Base-by-base conservation (phyloP, 2,888 invertebrate genomes). In the Baccha elongata region DNA sequence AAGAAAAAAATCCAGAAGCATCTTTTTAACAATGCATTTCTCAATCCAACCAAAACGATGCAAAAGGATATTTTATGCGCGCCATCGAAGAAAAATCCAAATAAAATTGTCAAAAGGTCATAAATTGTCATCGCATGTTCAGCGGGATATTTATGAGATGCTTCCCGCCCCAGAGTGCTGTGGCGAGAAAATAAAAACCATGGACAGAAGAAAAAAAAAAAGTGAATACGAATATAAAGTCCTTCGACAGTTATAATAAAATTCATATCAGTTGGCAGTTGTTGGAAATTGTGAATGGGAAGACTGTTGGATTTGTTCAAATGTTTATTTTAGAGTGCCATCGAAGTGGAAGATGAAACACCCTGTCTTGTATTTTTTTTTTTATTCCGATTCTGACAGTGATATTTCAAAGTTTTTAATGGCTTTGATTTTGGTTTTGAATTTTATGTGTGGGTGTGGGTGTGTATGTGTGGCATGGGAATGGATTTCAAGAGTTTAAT, bases 91-190 rank as follows among this genome's bases (percentile, higher is more conserved):
- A 53, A 71, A 71, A 67, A 76, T 74, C 53, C 48, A 73, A 80
- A 69, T 58, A 74, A 75, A 81, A 58, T 72, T 67, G 81, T 75
- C 71, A 62, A 46, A 75, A 71, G 75, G 65, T 75, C 81, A 81
- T 81, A 76, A 81, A 81, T 81, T 76, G 75, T 81, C 81, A 81
- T 75, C 48, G 75, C 48, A 69, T 76, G 71, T 81, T 75, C 71
- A 81, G 71, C 48, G 60, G 52, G 48, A 71, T 71, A 81, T 81
- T 75, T 81, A 81, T 71, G 81, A 65, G 71, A 52, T 64, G 2
- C 13, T 37, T 0, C 44, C 75, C 81, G 52, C 75, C n/a, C 65
- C 60, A 32, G 3, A 4, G 19, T 15, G n/a, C 11, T 35, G 35
- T 21, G 19, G 58, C 4, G 8, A 46, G 15, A 58, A 17, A 42